These are phyloP conservation scores for Apodemus speciosus DNA, from an alignment of 2,113 vertebrate genomes.

Conservation along the genomic window DNA sequence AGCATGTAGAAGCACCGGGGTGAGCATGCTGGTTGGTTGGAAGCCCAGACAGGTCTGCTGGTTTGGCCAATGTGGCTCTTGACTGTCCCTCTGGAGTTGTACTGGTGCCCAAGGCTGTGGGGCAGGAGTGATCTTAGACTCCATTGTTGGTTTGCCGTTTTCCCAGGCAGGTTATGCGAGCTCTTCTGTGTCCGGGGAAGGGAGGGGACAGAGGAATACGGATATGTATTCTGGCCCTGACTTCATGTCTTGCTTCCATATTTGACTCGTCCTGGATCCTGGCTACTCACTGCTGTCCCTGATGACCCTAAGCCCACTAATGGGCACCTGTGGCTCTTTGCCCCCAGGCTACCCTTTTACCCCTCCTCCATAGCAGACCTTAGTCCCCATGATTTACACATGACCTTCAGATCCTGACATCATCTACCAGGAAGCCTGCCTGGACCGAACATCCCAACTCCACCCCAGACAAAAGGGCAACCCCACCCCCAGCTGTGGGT, in stretches of 20 bases:
- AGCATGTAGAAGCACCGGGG: not conserved
- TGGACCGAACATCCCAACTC: not conserved
- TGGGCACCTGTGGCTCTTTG: not conserved
- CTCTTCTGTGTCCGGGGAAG: not conserved
- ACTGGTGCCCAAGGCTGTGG: not conserved
- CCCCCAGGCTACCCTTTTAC: not conserved
- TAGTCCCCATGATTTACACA: conserved; percentile 4
- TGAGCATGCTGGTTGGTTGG: not conserved
- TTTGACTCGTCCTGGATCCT: not conserved
- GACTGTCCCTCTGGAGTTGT: not conserved
- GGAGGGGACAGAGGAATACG: no score
- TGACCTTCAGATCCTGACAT: conserved; percentile 10
- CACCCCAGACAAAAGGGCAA: not conserved
- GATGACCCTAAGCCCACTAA: not conserved
- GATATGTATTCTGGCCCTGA: conserved; percentile 2
- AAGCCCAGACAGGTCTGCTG: not conserved
- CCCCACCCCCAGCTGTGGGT: not conserved
- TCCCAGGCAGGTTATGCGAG: not conserved
- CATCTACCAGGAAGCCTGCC: conserved; percentile 21
- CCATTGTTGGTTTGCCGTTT: not conserved
- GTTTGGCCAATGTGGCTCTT: not conserved
- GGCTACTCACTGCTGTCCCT: not conserved
- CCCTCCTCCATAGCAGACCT: not conserved
- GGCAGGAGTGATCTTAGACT: not conserved
- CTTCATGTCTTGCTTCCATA: conserved; percentile 22